Percentiles rank a stretch among this genome's conserved stretches.
These are phyloP conservation scores for Agonopterix subpropinquella DNA, from an alignment of 2,888 invertebrate species.

Conservation along the genomic window DNA sequence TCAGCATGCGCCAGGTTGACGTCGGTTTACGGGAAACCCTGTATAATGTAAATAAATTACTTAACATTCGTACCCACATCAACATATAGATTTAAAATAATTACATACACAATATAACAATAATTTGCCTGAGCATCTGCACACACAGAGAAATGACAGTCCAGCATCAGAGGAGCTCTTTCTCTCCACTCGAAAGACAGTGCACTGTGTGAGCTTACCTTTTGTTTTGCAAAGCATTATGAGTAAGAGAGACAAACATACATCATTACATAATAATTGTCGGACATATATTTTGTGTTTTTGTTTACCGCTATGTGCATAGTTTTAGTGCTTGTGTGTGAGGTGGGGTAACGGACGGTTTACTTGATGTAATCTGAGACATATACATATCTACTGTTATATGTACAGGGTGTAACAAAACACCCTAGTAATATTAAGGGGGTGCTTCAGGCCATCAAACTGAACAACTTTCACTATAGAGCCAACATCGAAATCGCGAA, in stretches of 20 bases:
- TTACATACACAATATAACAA: neutral
- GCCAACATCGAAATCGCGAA: no score
- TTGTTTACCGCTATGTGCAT: constrained; percentile 59
- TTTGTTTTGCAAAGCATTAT: constrained; percentile 30
- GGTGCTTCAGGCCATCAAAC: no score
- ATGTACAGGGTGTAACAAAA: no score
- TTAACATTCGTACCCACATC: no score
- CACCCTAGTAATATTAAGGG: no score
- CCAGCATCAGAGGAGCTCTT: no score
- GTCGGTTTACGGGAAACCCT: no score
- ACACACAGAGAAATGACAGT: constrained; percentile 17
- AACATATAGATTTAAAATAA: neutral
- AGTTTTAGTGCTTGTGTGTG: constrained; percentile 48
- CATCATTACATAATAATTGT: neutral
- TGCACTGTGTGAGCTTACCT: constrained; percentile 49
- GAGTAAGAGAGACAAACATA: neutral
- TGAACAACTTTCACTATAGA: no score
- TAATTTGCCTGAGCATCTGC: constrained; percentile 40
- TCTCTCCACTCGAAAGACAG: constrained; percentile 22
- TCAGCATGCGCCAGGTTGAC: no score
- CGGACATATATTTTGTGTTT: constrained; percentile 28
- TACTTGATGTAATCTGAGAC: no score
- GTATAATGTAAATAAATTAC: no score
- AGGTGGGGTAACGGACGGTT: constrained; percentile 20
- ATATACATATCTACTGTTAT: no score